Conservation (phyloP, 2,888 invertebrate genomes). For the Latheticus oryzae region DNA sequence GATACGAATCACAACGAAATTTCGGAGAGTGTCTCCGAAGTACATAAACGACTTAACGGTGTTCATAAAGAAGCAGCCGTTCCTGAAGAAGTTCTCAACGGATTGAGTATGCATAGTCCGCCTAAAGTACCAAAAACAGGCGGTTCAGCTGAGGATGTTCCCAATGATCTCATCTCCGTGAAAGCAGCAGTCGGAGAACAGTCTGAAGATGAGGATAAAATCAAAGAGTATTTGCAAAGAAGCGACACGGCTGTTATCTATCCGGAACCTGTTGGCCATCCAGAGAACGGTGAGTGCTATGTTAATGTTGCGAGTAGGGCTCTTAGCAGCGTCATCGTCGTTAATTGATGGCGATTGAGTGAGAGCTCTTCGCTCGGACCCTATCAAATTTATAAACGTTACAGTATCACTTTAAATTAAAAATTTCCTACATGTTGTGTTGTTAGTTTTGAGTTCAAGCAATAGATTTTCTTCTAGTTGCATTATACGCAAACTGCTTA, state of each 20-base stretch:
- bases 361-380: conserved; percentile 51
- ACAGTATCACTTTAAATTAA: no score
- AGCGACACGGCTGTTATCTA: conserved; percentile 69
- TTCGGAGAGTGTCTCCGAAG: conserved; percentile 45
- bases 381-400: conserved; percentile 53
- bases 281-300: conserved; percentile 44
- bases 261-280: conserved; percentile 64
- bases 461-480: no score
- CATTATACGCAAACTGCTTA: no score
- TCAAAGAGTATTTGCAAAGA: conserved; percentile 66
- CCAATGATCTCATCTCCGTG: conserved; percentile 51
- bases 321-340: conserved; percentile 45
- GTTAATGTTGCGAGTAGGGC: conserved; percentile 50
- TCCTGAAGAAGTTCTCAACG: conserved; percentile 55
- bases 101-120: conserved; percentile 53
- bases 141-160: conserved; percentile 53
- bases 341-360: conserved; percentile 56
- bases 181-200: conserved; percentile 56
- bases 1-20: conserved; percentile 63
- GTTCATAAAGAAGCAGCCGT: conserved; percentile 53
- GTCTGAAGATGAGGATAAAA: conserved; percentile 62
- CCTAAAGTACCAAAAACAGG: conserved; percentile 53
- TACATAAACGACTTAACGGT: conserved; percentile 48
- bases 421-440: no score
- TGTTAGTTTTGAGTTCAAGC: no score